Evolutionary conservation across 2,113 vertebrate genomes (phyloP).

Genomic region (Vulpes lagopus): DNA sequence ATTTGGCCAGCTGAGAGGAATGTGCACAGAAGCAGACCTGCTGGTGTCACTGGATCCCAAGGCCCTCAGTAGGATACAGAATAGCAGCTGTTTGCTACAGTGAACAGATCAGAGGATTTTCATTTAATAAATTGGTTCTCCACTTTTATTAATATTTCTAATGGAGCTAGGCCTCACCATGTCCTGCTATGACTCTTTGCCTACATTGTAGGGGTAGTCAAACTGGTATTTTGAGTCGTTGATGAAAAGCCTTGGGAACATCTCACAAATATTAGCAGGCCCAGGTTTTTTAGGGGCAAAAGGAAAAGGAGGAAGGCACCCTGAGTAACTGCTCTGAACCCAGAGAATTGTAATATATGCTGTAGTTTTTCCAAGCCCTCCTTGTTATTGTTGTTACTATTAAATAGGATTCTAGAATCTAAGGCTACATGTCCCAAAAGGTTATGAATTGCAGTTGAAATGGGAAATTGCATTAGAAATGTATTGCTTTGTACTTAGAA

Average conservation of each 20-base stretch:
- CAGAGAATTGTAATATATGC: not conserved
- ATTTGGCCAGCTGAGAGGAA: slow-evolving; percentile 81
- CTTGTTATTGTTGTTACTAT: not conserved
- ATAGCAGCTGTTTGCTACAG: slow-evolving; percentile 80
- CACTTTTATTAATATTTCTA: slow-evolving; percentile 74
- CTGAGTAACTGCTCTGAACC: not conserved
- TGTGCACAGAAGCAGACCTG: slow-evolving; percentile 67
- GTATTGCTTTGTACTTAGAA: not conserved
- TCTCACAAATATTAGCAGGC: not conserved
- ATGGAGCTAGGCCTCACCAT: slow-evolving; percentile 25
- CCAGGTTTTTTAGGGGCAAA: not conserved
- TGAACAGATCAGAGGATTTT: slow-evolving; percentile 78
- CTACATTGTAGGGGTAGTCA: not conserved
- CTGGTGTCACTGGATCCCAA: slow-evolving; percentile 68
- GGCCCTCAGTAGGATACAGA: slow-evolving; percentile 59
- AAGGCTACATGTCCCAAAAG: not conserved
- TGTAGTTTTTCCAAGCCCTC: not conserved
- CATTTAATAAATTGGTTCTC: slow-evolving; percentile 73
- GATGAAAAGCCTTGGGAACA: not conserved
- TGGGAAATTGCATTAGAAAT: not conserved
- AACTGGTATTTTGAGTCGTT: not conserved
- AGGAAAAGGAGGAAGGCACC: not conserved
- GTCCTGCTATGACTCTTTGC: not conserved
- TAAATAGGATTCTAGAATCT: slow-evolving; percentile 4
- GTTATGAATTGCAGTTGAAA: not conserved